Percentiles rank a stretch among this genome's conserved stretches.
Evolutionary conservation across 2,888 invertebrate species (phyloP).

Genomic region (Drosophila mulleri): DNA sequence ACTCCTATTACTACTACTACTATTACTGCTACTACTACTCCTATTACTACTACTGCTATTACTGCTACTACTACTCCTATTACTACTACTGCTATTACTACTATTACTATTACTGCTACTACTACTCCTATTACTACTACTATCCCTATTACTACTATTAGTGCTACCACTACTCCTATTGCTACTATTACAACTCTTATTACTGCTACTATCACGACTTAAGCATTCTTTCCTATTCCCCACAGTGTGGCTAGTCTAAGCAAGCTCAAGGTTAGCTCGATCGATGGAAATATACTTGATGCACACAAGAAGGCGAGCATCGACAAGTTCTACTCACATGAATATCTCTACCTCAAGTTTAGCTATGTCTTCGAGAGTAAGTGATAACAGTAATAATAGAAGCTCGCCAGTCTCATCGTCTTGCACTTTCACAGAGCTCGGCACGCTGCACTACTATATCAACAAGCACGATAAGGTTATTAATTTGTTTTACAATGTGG

Average conservation of each 20-base stretch:
- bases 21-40: no score
- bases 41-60: no score
- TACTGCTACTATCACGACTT: no score
- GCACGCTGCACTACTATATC: slow-evolving; percentile 53
- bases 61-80: no score
- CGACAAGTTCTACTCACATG: slow-evolving; percentile 43
- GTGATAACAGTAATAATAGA: neutral
- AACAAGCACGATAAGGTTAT: slow-evolving; percentile 26
- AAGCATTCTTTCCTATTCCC: neutral
- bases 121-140: no score
- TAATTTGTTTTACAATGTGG: slow-evolving; percentile 50
- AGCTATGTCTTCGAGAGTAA: slow-evolving; percentile 55
- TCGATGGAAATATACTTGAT: slow-evolving; percentile 18
- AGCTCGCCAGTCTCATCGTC: neutral
- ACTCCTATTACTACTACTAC: no score
- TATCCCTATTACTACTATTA: no score
- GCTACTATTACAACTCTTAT: no score
- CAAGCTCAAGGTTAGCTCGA: slow-evolving; percentile 45
- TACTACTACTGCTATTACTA: no score
- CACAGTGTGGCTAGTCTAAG: slow-evolving; percentile 51
- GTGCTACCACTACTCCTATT: no score
- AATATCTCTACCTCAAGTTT: slow-evolving; percentile 52
- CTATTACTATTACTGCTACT: no score
- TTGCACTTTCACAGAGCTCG: slow-evolving; percentile 42
- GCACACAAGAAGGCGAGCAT: no score